Evolutionary conservation across 2,797 vertebrate species (phyloP).

Genomic region (Girardinus metallicus): DNA sequence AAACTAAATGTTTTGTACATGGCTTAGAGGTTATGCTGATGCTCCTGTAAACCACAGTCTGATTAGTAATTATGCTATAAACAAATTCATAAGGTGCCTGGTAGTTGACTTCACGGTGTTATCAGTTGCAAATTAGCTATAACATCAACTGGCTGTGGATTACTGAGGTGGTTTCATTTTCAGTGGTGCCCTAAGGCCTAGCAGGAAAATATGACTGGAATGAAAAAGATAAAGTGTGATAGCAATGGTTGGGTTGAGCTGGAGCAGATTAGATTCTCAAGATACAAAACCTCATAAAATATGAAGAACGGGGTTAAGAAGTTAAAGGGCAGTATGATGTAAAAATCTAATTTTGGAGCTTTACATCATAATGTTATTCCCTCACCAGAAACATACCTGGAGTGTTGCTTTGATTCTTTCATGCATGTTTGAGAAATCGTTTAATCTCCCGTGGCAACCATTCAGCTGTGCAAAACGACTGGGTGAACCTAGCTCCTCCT

Average conservation of each 20-base stretch:
- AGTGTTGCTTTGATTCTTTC: too few relatives aligned
- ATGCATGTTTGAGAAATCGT: too few relatives aligned
- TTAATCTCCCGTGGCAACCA: too few relatives aligned
- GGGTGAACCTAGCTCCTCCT: too few relatives aligned
- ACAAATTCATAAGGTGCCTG: background rate
- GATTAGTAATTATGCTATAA: background rate
- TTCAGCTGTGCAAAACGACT: too few relatives aligned
- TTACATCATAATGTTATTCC: too few relatives aligned
- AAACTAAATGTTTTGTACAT: constrained; percentile 25
- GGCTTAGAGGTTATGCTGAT: constrained; percentile 14
- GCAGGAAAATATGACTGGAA: background rate
- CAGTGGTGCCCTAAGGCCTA: background rate
- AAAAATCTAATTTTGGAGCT: too few relatives aligned
- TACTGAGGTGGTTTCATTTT: background rate
- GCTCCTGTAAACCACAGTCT: constrained; percentile 14
- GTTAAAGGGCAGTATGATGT: too few relatives aligned
- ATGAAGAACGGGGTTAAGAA: background rate
- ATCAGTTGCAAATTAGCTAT: background rate
- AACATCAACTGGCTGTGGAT: background rate
- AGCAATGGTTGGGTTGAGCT: background rate
- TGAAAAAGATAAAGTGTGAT: background rate
- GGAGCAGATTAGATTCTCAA: background rate
- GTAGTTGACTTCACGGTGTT: background rate
- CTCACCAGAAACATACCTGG: too few relatives aligned
- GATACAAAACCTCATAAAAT: background rate